Percentiles rank a stretch among this genome's conserved stretches.
These are phyloP conservation scores for Phasia obesa DNA, from an alignment of 2,888 invertebrate genomes.

Conservation along the genomic window DNA sequence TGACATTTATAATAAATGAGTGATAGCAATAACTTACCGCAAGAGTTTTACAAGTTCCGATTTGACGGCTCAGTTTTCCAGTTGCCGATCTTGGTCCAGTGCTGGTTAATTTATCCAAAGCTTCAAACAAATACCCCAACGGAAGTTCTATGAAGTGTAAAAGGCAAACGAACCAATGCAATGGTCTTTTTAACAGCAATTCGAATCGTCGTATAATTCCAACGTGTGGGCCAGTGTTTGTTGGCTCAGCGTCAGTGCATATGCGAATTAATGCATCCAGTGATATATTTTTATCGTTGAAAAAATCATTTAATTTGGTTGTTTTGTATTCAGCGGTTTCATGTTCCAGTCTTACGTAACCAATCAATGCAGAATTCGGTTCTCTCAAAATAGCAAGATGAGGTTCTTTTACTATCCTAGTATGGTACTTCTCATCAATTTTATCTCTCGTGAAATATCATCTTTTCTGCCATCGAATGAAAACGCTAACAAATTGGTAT, in stretches of 20 bases:
- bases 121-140: too few species aligned
- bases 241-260: conserved; percentile 43
- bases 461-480: conserved; percentile 6
- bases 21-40: too few species aligned
- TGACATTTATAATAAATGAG: too few species aligned
- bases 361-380: too few species aligned
- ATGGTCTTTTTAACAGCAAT: conserved; percentile 39
- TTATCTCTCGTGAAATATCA: background rate
- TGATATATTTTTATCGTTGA: conserved; percentile 10
- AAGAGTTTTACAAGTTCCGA: too few species aligned
- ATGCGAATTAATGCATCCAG: conserved; percentile 32
- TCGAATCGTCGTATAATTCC: too few species aligned
- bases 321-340: background rate
- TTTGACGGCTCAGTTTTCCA: too few species aligned
- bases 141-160: conserved; percentile 40
- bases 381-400: conserved; percentile 12
- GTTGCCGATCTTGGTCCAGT: too few species aligned
- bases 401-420: conserved; percentile 8
- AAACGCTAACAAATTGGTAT: conserved; percentile 15
- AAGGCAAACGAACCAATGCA: conserved; percentile 26
- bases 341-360: conserved; percentile 11
- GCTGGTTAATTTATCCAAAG: too few species aligned
- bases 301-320: background rate
- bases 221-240: conserved; percentile 32
- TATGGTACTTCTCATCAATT: conserved; percentile 9